phyloP scores from a whole-genome alignment of 2,113 vertebrate species.

The Stegostoma tigrinum region DNA sequence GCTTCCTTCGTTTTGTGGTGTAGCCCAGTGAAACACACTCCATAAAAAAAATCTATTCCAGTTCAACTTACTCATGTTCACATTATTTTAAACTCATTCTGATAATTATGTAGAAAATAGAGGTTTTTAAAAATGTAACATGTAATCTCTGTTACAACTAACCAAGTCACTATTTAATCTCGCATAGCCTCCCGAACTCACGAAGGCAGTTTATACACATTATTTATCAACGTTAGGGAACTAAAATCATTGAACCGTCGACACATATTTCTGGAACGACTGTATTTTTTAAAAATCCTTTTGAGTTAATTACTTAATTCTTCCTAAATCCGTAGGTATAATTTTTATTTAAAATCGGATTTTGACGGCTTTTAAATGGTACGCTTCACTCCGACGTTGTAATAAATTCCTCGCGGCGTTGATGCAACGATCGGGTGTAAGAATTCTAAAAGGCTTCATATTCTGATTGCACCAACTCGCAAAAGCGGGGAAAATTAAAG shows the following conservation, averaged over 20 bases:
- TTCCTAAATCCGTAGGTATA: neutral
- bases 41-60: too few relatives aligned
- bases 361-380: constrained; percentile 14
- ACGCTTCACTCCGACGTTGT: neutral
- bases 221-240: neutral
- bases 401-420: neutral
- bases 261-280: neutral
- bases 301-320: neutral
- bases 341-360: neutral
- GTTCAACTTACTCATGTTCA: neutral
- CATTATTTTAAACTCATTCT: neutral
- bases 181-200: neutral
- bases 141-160: neutral
- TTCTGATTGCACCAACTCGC: neutral
- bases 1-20: neutral
- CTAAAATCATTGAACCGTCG: neutral
- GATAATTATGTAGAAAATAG: neutral
- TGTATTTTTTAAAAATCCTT: neutral
- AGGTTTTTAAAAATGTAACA: neutral
- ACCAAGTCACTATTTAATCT: neutral
- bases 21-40: neutral
- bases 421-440: neutral
- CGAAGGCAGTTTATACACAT: neutral
- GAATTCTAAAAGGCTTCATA: neutral
- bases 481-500: neutral